Evolutionary conservation across 2,113 vertebrate species (phyloP).

Genomic region (Spermophilus dauricus): DNA sequence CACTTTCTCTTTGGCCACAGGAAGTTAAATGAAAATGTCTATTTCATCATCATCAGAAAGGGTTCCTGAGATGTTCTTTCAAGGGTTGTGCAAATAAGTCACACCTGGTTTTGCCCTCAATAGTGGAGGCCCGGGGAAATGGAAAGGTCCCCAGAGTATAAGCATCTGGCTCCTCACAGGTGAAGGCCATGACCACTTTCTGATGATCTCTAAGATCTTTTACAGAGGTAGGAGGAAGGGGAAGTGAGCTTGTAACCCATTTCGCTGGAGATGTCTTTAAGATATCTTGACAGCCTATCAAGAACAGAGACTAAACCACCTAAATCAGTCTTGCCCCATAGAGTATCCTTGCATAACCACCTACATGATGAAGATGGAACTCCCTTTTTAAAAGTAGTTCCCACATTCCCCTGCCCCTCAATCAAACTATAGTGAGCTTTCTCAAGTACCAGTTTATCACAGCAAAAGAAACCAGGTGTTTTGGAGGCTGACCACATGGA

Average conservation of each 20-base stretch:
- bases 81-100: constrained; percentile 16
- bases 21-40: neutral
- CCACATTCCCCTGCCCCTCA: neutral
- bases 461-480: neutral
- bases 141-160: neutral
- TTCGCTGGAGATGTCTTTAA: neutral
- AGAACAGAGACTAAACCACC: neutral
- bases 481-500: neutral
- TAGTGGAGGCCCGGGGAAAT: neutral
- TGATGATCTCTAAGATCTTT: neutral
- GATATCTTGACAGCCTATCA: neutral
- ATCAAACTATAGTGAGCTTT: neutral
- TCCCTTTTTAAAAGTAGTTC: neutral
- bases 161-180: neutral
- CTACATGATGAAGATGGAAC: neutral
- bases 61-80: neutral
- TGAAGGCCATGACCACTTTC: neutral
- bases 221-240: neutral
- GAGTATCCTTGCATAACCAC: neutral
- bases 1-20: constrained; percentile 33
- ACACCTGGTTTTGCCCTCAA: neutral
- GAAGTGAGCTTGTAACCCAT: neutral
- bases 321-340: neutral
- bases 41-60: neutral
- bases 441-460: neutral